Conservation (phyloP, 30 jellyfish, hydroid and myxozoan genomes). For the Aurelia aurita complex sp. Pacific region DNA sequence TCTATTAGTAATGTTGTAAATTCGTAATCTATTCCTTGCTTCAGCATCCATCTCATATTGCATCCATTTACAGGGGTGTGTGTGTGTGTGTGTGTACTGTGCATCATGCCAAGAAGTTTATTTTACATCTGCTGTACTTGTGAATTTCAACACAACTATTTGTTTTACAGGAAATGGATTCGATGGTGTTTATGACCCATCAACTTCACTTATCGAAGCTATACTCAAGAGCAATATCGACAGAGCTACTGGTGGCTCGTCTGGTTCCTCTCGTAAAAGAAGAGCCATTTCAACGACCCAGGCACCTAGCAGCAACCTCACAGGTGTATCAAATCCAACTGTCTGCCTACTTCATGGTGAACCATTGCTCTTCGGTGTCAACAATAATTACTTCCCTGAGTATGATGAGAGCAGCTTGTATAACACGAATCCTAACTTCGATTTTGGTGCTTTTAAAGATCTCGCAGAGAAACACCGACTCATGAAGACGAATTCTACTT, state of each 20-base stretch:
- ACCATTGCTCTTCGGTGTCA: slow-evolving; percentile 82
- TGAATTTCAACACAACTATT: neutral
- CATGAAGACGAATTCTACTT: slow-evolving; percentile 75
- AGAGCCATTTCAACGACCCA: slow-evolving; percentile 55
- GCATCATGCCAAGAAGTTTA: neutral
- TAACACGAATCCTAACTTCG: slow-evolving; percentile 93
- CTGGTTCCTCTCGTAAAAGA: slow-evolving; percentile 66
- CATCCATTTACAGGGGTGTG: too few relatives aligned
- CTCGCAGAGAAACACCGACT: slow-evolving; percentile 80
- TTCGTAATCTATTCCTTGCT: too few relatives aligned
- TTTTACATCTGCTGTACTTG: too few relatives aligned
- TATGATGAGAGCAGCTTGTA: slow-evolving; percentile 86
- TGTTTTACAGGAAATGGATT: slow-evolving; percentile 59
- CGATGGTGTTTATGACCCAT: slow-evolving; percentile 82
- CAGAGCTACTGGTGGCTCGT: slow-evolving; percentile 3
- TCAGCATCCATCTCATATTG: too few relatives aligned
- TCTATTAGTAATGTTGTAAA: too few relatives aligned
- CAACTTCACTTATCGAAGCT: slow-evolving; percentile 59
- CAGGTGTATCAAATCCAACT: slow-evolving; percentile 88
- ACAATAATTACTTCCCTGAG: slow-evolving; percentile 79
- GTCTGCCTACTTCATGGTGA: slow-evolving; percentile 80
- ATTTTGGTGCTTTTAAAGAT: slow-evolving; percentile 90
- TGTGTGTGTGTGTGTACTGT: too few relatives aligned
- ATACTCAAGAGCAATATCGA: slow-evolving; percentile 55
- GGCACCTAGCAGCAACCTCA: slow-evolving; percentile 67